Conservation (phyloP, 2,888 invertebrate genomes). For the Lamproptera curius region DNA sequence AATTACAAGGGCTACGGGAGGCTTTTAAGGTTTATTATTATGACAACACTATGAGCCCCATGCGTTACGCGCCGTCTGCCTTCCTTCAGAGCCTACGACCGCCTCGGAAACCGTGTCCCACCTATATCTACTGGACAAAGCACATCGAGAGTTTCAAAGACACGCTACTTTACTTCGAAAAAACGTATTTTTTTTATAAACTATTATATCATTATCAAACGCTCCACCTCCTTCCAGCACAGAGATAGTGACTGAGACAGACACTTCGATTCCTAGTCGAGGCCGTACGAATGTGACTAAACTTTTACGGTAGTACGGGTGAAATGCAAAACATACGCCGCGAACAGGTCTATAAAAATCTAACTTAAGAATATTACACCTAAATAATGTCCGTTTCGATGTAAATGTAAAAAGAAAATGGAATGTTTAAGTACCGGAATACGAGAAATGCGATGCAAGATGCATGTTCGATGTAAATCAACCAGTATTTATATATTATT, state of each 20-base stretch:
- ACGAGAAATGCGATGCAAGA: constrained; percentile 52
- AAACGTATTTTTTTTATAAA: constrained; percentile 26
- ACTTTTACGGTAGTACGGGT: constrained; percentile 11
- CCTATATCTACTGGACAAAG: constrained; percentile 68
- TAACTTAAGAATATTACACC: constrained; percentile 55
- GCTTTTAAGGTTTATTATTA: constrained; percentile 55
- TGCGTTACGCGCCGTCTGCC: constrained; percentile 45
- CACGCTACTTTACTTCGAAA: constrained; percentile 67
- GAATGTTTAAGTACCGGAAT: constrained; percentile 76
- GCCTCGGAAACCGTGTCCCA: constrained; percentile 37
- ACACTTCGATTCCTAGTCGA: constrained; percentile 70
- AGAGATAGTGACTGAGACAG: too few relatives aligned
- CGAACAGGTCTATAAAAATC: constrained; percentile 48
- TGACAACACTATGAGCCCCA: constrained; percentile 69
- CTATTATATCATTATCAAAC: too few relatives aligned
- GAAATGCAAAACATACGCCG: constrained; percentile 58
- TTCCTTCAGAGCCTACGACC: constrained; percentile 27
- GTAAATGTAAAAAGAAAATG: constrained; percentile 44
- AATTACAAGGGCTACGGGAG: constrained; percentile 62
- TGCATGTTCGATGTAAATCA: constrained; percentile 29
- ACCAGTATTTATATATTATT: constrained; percentile 53
- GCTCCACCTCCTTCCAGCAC: too few relatives aligned
- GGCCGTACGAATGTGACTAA: constrained; percentile 45
- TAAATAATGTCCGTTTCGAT: constrained; percentile 38
- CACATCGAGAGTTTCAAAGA: constrained; percentile 75